Evolutionary conservation across 2,888 invertebrate genomes (phyloP).

Genomic region (Adelognathus sp.): DNA sequence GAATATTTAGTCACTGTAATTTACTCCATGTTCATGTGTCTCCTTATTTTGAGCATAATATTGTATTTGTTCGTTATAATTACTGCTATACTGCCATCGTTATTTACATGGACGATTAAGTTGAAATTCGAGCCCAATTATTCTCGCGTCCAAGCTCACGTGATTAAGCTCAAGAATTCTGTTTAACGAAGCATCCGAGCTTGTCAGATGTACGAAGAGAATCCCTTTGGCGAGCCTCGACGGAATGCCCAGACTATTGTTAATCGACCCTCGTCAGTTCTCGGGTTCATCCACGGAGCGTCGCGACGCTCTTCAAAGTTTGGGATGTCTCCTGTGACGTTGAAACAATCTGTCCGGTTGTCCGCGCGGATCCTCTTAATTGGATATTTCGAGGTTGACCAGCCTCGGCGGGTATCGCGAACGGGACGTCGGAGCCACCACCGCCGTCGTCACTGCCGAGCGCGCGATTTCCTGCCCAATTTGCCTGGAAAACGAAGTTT

Average conservation of each 20-base stretch:
- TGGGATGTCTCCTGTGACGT: not conserved
- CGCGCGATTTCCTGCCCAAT: not conserved
- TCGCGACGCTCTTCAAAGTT: not conserved
- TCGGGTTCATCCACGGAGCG: not conserved
- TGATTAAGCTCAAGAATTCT: not conserved
- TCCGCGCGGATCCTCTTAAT: not conserved
- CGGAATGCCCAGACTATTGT: not conserved
- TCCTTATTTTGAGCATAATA: too few relatives aligned
- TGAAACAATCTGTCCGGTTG: not conserved
- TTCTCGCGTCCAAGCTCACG: not conserved
- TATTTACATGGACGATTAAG: too few relatives aligned
- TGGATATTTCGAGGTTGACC: not conserved
- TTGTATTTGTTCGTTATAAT: too few relatives aligned
- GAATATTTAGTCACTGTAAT: too few relatives aligned
- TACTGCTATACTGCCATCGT: too few relatives aligned
- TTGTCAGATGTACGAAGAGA: not conserved
- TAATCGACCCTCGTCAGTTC: not conserved
- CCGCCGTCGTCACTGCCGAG: not conserved
- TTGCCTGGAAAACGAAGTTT: not conserved
- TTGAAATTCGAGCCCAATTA: too few relatives aligned
- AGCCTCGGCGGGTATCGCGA: not conserved
- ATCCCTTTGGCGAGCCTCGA: not conserved
- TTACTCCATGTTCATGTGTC: too few relatives aligned
- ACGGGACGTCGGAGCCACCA: not conserved
- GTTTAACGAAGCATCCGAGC: not conserved